Evolutionary conservation across 2,113 vertebrate genomes (phyloP).

Genomic region (Etia nguti): DNA sequence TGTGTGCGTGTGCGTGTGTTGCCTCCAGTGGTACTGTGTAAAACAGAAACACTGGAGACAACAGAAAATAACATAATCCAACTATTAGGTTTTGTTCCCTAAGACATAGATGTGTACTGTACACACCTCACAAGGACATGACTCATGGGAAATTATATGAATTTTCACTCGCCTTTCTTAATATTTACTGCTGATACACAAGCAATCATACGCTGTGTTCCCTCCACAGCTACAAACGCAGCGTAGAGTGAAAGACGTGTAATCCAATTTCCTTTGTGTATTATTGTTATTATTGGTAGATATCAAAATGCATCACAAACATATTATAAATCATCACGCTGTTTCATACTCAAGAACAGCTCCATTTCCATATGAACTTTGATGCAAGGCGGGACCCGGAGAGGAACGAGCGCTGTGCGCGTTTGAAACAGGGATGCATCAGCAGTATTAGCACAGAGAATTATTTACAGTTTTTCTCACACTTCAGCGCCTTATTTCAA

Average conservation of each 20-base stretch:
- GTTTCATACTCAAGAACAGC: slow-evolving; percentile 26
- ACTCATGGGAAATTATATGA: slow-evolving; percentile 65
- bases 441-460: not conserved
- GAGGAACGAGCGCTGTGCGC: not conserved
- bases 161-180: slow-evolving; percentile 61
- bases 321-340: slow-evolving; percentile 46
- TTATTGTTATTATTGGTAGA: slow-evolving; percentile 64
- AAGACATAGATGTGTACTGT: slow-evolving; percentile 41
- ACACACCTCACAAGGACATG: slow-evolving; percentile 43
- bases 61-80: slow-evolving; percentile 64
- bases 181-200: slow-evolving; percentile 63
- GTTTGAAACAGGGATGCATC: not conserved
- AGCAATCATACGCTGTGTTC: slow-evolving; percentile 45
- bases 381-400: not conserved
- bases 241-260: slow-evolving; percentile 41
- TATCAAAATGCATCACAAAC: slow-evolving; percentile 55
- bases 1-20: not conserved
- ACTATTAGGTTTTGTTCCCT: slow-evolving; percentile 52
- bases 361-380: slow-evolving; percentile 39
- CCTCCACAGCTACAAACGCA: slow-evolving; percentile 31
- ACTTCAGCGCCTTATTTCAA: slow-evolving; percentile 15
- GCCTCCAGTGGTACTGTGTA: not conserved
- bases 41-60: slow-evolving; percentile 17
- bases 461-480: slow-evolving; percentile 17
- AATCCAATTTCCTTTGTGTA: slow-evolving; percentile 66